These are phyloP conservation scores for Drosophila setosimentum DNA, from an alignment of 2,888 invertebrate genomes.

Conservation along the genomic window DNA sequence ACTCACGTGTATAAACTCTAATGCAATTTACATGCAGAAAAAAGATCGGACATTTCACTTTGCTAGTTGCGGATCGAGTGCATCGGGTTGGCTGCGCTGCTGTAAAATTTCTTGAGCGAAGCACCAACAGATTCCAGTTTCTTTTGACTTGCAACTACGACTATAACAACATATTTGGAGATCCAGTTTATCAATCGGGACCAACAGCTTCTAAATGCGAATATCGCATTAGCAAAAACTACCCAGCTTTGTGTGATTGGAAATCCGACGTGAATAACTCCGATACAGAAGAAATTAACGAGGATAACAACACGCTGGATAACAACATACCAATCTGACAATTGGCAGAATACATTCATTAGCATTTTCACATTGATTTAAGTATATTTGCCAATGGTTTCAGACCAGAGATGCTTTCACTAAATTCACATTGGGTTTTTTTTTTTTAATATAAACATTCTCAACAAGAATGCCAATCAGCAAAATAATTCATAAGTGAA, in stretches of 20 bases:
- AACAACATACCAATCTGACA: constrained; percentile 41
- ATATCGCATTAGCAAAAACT: constrained; percentile 72
- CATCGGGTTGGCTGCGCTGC: constrained; percentile 83
- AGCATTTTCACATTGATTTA: constrained; percentile 1
- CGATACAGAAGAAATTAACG: constrained; percentile 71
- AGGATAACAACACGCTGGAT: constrained; percentile 65
- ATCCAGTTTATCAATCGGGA: constrained; percentile 80
- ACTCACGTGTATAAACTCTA: neutral
- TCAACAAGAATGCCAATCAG: neutral
- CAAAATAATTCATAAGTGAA: neutral
- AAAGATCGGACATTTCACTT: constrained; percentile 83
- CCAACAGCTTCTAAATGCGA: constrained; percentile 78
- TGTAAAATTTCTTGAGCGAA: constrained; percentile 70
- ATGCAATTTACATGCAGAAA: constrained; percentile 65
- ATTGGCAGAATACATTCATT: neutral
- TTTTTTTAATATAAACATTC: neutral
- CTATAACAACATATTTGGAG: constrained; percentile 79
- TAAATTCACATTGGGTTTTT: neutral
- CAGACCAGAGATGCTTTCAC: neutral
- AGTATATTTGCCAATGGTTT: neutral
- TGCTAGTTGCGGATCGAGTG: constrained; percentile 82
- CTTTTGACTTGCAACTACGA: constrained; percentile 84
- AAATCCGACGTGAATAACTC: constrained; percentile 52
- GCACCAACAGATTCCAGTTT: constrained; percentile 59
- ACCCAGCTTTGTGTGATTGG: constrained; percentile 82